phyloP scores from a whole-genome alignment of 2,888 invertebrate genomes.

The Drosophila lutescens region DNA sequence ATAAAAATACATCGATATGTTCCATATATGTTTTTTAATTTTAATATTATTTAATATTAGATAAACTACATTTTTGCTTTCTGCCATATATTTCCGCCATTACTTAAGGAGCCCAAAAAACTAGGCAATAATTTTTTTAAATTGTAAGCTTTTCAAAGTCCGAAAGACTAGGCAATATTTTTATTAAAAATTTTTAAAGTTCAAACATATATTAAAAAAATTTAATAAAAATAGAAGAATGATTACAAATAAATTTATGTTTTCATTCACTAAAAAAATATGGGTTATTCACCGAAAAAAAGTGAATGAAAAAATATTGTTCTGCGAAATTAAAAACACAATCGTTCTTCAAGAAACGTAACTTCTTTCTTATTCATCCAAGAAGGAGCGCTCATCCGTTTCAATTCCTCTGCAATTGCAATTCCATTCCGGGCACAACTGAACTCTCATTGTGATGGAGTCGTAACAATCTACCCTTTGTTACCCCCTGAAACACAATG shows the following conservation, averaged over 20 bases:
- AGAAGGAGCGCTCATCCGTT: conserved; percentile 5
- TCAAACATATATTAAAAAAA: no score
- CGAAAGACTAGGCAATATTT: no score
- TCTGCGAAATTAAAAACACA: not conserved
- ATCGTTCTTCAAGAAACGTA: not conserved
- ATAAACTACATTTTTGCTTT: no score
- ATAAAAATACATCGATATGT: not conserved
- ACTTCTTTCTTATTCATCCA: not conserved
- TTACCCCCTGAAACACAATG: conserved; percentile 43
- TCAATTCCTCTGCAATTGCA: conserved; percentile 25
- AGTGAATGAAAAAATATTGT: no score
- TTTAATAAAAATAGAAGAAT: no score
- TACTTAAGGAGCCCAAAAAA: not conserved
- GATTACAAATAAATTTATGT: no score
- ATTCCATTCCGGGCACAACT: conserved; percentile 13
- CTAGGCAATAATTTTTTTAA: not conserved
- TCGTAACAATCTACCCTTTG: conserved; percentile 44
- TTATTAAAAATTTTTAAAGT: no score
- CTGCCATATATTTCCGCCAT: no score
- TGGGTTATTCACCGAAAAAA: no score
- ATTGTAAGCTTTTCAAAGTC: no score
- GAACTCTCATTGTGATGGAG: conserved; percentile 27
- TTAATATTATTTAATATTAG: not conserved
- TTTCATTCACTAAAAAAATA: no score
- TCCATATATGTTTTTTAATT: not conserved